Base-by-base conservation (phyloP, 2,797 vertebrate genomes). In the Brotula barbata region DNA sequence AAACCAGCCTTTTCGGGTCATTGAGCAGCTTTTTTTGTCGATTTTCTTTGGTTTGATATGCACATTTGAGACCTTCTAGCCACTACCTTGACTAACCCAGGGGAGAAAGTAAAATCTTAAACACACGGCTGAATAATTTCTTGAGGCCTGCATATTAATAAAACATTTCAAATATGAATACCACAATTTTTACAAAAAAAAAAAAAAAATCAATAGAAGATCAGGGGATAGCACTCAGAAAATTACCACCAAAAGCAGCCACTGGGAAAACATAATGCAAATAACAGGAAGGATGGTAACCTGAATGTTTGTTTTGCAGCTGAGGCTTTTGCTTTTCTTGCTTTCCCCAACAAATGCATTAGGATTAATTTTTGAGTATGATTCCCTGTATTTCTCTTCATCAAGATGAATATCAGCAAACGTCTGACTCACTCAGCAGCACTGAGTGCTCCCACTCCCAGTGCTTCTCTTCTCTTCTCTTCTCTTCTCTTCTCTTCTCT, bases 361-460 rank as follows among this genome's bases (percentile, higher is more conserved):
- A 9, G n/a, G 2, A 52, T 67, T 64, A 39, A 36, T 63, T 57
- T 56, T 46, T 34, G n/a, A 76, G 60, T 64, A 17, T 13, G 49
- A 60, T 62, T 56, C 15, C 4, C 14, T n/a, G 10, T 0, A 13
- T 17, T 1, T 25, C 17, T 21, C 0, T n/a, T 1, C 16, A 57
- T 71, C 65, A 68, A 64, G 73, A 15, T 62, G 65, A 79, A 73
- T 54, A 69, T 53, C 52, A 64, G 56, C 63, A 23, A 68, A 49
- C 3, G 42, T 71, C 46, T 77, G 81, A 84, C 64, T 85, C 81
- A 83, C 51, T 72, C 67, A 58, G 69, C 56, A 28, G 73, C 58
- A 60, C 9, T 20, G 57, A 73, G 48, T 5, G 41, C 61, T 66
- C 56, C 63, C 58, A 49, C 71, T 78, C 77, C 48, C 63, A 19